Conservation (phyloP, 2,797 vertebrate species). For the Poecilia wingei region DNA sequence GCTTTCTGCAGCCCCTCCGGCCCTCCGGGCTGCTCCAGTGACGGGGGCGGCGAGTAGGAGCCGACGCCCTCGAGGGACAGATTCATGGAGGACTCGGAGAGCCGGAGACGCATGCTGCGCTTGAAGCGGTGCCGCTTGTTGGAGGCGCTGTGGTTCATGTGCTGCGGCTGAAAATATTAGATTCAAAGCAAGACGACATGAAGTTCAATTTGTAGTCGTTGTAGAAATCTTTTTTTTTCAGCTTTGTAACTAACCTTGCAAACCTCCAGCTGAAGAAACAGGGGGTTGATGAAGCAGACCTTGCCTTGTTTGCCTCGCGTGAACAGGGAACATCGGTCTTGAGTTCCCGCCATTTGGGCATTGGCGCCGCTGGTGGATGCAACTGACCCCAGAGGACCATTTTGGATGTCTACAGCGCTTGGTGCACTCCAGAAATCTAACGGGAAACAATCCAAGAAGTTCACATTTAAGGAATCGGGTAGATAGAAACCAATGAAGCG, state of each 20-base stretch:
- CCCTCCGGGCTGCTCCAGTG: constrained; percentile 47
- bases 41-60: constrained; percentile 74
- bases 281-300: constrained; percentile 87
- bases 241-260: constrained; percentile 48
- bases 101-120: constrained; percentile 87
- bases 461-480: neutral
- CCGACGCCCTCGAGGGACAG: constrained; percentile 82
- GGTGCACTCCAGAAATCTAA: constrained; percentile 91
- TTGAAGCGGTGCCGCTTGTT: constrained; percentile 88
- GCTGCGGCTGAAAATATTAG: constrained; percentile 37
- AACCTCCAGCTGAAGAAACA: constrained; percentile 81
- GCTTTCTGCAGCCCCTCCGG: constrained; percentile 62
- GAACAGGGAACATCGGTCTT: constrained; percentile 48
- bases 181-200: neutral
- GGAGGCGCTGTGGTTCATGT: constrained; percentile 77
- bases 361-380: constrained; percentile 43
- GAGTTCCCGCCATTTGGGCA: constrained; percentile 34
- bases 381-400: constrained; percentile 54
- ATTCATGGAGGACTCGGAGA: constrained; percentile 89
- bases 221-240: too few relatives aligned
- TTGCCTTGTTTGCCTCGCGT: constrained; percentile 67
- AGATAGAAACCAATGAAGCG: neutral
- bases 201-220: constrained; percentile 6
- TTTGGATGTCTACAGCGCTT: constrained; percentile 65
- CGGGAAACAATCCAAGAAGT: neutral